A percentile compares a stretch with the other conserved stretches of the same genome.
Conservation (phyloP, 2,797 vertebrate genomes). For the Mustela erminea region DNA sequence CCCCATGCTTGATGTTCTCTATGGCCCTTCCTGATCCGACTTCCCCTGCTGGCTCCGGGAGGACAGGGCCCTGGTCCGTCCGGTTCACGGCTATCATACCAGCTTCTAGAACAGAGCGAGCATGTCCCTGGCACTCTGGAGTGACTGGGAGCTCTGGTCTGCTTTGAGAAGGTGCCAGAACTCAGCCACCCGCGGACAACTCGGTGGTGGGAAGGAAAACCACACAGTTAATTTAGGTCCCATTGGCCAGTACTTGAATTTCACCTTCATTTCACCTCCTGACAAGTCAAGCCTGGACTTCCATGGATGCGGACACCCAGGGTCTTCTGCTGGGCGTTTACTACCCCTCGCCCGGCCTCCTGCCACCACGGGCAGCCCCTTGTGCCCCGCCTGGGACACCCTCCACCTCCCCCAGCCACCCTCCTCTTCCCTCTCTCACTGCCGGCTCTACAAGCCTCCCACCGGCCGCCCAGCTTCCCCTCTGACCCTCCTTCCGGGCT, state of each 20-base stretch:
- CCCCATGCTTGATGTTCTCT: rapidly evolving
- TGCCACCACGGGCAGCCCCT: rapidly evolving
- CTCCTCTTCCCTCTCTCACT: background rate
- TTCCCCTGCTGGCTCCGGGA: background rate
- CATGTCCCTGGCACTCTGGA: rapidly evolving
- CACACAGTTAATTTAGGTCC: rapidly evolving
- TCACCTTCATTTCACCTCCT: no score
- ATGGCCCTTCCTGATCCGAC: rapidly evolving
- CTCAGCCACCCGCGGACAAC: background rate
- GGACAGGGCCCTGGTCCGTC: background rate
- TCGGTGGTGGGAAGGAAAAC: background rate
- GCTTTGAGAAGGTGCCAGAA: background rate
- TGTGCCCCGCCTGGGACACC: background rate
- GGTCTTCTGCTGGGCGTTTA: background rate
- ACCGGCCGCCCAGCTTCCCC: background rate
- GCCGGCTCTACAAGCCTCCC: background rate
- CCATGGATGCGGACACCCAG: rapidly evolving
- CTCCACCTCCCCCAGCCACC: background rate
- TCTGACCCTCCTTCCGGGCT: background rate
- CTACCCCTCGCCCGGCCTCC: rapidly evolving
- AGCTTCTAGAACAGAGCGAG: background rate
- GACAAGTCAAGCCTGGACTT: background rate
- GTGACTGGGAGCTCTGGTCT: background rate
- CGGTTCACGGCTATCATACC: rapidly evolving
- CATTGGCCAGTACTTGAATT: background rate